phyloP scores from a whole-genome alignment of 2,113 vertebrate genomes.

The Planiliza haematocheilus region DNA sequence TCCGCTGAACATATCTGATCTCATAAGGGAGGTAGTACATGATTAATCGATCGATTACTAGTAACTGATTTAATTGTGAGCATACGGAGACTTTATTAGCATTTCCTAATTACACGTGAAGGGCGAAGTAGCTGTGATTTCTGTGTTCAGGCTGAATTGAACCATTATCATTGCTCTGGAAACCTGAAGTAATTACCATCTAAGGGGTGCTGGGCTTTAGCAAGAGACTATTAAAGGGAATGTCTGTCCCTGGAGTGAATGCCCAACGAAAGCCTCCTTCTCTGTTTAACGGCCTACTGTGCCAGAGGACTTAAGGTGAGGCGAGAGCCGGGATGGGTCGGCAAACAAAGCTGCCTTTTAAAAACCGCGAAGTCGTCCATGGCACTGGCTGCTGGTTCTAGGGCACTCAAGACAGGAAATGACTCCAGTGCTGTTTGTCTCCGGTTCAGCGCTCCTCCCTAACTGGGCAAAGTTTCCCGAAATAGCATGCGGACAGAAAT shows the following conservation, averaged over 20 bases:
- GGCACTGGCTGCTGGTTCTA: conserved; percentile 55
- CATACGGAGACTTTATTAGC: conserved; percentile 54
- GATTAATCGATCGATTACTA: conserved; percentile 68
- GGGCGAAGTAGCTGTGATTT: conserved; percentile 53
- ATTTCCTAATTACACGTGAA: conserved; percentile 57
- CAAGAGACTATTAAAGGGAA: conserved; percentile 40
- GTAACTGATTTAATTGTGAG: conserved; percentile 63
- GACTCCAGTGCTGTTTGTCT: conserved; percentile 53
- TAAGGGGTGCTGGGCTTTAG: conserved; percentile 27
- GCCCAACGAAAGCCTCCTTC: conserved; percentile 10
- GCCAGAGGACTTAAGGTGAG: conserved; percentile 29
- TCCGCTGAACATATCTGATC: conserved; percentile 58
- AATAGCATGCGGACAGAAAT: conserved; percentile 79
- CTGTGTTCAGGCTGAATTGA: conserved; percentile 50
- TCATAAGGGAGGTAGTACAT: conserved; percentile 59
- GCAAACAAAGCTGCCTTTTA: conserved; percentile 47
- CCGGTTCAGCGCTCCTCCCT: conserved; percentile 61
- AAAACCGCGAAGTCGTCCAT: conserved; percentile 45
- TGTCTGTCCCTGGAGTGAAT: conserved; percentile 41
- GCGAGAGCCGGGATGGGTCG: conserved; percentile 32
- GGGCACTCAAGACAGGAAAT: conserved; percentile 53
- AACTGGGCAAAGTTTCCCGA: conserved; percentile 66
- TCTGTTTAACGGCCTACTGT: conserved; percentile 31
- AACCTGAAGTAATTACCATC: conserved; percentile 57
- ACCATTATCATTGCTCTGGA: conserved; percentile 43